phyloP scores from a whole-genome alignment of 2,113 vertebrate genomes.

The Indicator indicator region DNA sequence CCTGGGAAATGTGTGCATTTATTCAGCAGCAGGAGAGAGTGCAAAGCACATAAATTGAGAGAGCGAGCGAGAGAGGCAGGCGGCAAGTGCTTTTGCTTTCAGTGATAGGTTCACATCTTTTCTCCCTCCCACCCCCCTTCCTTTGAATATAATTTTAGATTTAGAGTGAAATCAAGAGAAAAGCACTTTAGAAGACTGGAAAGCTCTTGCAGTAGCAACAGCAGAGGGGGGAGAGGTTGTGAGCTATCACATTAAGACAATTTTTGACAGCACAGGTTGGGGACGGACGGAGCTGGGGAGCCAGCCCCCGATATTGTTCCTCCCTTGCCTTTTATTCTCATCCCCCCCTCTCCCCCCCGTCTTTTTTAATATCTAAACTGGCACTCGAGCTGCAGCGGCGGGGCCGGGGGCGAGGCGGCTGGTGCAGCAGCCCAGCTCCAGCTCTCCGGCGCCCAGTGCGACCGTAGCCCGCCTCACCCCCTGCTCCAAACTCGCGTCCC shows the following conservation, averaged over 20 bases:
- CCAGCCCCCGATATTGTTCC: not conserved
- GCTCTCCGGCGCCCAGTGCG: conserved; percentile 48
- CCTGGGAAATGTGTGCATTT: conserved; percentile 95
- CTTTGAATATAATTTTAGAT: conserved; percentile 94
- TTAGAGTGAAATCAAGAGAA: conserved; percentile 87
- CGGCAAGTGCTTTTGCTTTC: conserved; percentile 84
- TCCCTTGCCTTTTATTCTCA: not conserved
- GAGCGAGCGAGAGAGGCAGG: conserved; percentile 81
- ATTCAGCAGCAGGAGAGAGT: conserved; percentile 87
- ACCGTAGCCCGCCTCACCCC: conserved; percentile 67
- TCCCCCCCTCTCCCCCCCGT: not conserved
- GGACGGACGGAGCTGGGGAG: conserved; percentile 51
- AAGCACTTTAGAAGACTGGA: conserved; percentile 82
- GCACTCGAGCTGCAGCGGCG: conserved; percentile 26
- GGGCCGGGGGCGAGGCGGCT: conserved; percentile 56
- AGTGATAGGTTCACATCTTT: conserved; percentile 80
- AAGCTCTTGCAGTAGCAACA: conserved; percentile 74
- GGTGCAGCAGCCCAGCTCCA: conserved; percentile 63
- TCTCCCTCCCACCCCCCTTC: conserved; percentile 73
- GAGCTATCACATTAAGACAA: conserved; percentile 73
- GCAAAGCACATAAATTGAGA: conserved; percentile 88
- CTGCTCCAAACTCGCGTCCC: conserved; percentile 66
- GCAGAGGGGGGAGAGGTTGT: conserved; percentile 77
- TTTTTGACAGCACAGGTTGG: conserved; percentile 76
- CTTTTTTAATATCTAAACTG: not conserved